Evolutionary conservation across 2,888 invertebrate genomes (phyloP), one percentile per base, ranked within the genome.

Genomic region (Baccha elongata): DNA sequence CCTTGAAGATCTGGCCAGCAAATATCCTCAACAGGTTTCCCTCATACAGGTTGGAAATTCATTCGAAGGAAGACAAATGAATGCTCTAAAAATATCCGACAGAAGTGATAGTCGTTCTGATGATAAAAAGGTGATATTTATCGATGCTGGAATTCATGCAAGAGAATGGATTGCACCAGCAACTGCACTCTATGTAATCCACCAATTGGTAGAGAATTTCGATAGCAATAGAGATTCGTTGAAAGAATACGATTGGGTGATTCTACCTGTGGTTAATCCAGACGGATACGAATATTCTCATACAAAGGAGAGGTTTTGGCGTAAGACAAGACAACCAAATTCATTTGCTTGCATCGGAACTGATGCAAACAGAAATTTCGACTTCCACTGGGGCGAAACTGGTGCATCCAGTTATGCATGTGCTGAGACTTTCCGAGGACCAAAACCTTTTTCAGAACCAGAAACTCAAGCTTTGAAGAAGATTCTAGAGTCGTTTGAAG

Each of bases 231-330:
- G 85, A 0, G 89, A 92, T 26, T 86, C 95, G 3, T 87, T 93
- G 5, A 88, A 92, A 7, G 90, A 91, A 23, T 91, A 93, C 44
- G 94, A 95, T 87, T 94, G 94, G 93, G 92, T 93, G 73, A 90
- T 94, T n/a, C 86, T 94, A 68, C 95, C 95, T 0, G 89, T 93
- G 0, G 91, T 93, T 11, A 95, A 95, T 88, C 94, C 94, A 1
- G 95, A 95, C 88, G 95, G 95, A 0, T 95, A 95, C 85, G 93
- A 92, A 80, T 94, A 91, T 87, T 91, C 93, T 0, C 92, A 92
- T 67, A 90, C 90, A 8, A 86, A 87, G 52, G 91, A 85, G 3
- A 85, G 89, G 2, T 50, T 88, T 3, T 93, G 93, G 93, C 91
- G 93, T 8, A 93, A 93, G 86, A 93, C 92, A 0, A 89, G 93